Percentiles rank a stretch among this genome's conserved stretches.
phyloP scores from a whole-genome alignment of 2,113 vertebrate species.

The Mastomys natalensis region DNA sequence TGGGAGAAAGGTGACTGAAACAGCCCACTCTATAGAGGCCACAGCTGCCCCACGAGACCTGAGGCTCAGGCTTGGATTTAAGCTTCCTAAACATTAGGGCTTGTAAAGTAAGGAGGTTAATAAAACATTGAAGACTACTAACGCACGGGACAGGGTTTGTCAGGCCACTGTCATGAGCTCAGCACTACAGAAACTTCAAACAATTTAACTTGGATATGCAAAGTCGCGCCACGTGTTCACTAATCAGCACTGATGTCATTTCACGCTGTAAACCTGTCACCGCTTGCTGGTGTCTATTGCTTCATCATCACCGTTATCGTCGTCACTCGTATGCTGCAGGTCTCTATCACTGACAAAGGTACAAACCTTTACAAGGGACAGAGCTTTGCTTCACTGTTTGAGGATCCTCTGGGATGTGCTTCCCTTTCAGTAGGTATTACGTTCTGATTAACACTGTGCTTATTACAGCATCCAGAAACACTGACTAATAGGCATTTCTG shows the following conservation, averaged over 20 bases:
- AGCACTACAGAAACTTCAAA: too few relatives aligned
- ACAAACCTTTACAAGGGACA: constrained; percentile 51
- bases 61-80: neutral
- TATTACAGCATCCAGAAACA: constrained; percentile 72
- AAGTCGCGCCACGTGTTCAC: too few relatives aligned
- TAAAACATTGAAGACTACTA: too few relatives aligned
- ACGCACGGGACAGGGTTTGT: too few relatives aligned
- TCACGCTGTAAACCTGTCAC: constrained; percentile 8
- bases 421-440: constrained; percentile 74
- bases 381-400: constrained; percentile 66
- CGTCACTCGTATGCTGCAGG: constrained; percentile 11
- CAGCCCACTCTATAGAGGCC: neutral
- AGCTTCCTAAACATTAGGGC: neutral
- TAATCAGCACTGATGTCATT: neutral
- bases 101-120: neutral
- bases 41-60: neutral
- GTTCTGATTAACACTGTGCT: constrained; percentile 75
- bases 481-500: constrained; percentile 75
- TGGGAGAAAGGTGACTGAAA: neutral
- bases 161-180: too few relatives aligned
- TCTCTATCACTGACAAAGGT: constrained; percentile 55
- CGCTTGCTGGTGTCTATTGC: neutral
- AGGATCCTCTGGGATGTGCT: constrained; percentile 75
- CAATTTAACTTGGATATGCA: too few relatives aligned
- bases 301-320: neutral